These are phyloP conservation scores for Akabosia matsudoensis DNA, from an alignment of 1,140 invertebrate species.

Conservation along the genomic window DNA sequence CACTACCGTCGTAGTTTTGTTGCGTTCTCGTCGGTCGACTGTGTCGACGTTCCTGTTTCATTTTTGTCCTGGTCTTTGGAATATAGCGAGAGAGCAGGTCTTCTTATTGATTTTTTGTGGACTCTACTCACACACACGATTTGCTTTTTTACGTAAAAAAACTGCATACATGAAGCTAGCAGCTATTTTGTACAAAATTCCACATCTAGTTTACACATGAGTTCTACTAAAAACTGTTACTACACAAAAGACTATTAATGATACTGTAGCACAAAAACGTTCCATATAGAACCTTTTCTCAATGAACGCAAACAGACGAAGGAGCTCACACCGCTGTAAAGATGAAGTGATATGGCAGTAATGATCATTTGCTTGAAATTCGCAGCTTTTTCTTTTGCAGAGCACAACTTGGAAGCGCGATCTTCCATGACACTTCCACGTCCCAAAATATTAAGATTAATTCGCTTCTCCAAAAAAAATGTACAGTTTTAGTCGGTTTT, in stretches of 20 bases:
- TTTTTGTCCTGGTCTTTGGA: not conserved
- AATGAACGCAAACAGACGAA: not conserved
- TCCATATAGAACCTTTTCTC: not conserved
- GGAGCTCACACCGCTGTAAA: not conserved
- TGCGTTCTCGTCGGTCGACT: not conserved
- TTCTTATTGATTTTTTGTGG: slow-evolving; percentile 7
- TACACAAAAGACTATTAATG: not conserved
- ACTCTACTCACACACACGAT: not conserved
- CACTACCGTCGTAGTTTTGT: not conserved
- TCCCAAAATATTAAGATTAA: too few relatives aligned
- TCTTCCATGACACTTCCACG: too few relatives aligned
- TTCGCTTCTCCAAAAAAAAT: too few relatives aligned
- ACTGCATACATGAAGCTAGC: not conserved
- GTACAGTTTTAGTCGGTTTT: too few relatives aligned
- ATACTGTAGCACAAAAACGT: not conserved
- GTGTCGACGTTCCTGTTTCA: not conserved
- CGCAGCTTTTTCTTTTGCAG: too few relatives aligned
- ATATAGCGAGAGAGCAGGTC: not conserved
- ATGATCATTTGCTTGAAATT: not conserved
- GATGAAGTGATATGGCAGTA: not conserved
- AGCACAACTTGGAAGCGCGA: too few relatives aligned
- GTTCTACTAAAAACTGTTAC: not conserved
- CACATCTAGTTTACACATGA: too few relatives aligned
- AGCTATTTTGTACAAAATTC: too few relatives aligned
- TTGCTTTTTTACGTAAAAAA: not conserved